phyloP scores from a whole-genome alignment of 2,888 invertebrate species.

The Epinotia bilunana region DNA sequence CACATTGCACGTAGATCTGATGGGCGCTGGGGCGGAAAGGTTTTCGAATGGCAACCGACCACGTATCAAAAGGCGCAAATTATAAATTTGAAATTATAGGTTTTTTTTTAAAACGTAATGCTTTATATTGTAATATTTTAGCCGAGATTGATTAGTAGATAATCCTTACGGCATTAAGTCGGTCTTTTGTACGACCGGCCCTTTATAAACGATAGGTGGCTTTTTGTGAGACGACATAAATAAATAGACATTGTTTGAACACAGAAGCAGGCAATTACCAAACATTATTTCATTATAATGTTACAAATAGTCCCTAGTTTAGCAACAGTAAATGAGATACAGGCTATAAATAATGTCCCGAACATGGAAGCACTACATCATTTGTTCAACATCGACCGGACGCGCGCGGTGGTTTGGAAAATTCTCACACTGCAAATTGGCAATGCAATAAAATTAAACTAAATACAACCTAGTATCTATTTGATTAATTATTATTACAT shows the following conservation, averaged over 20 bases:
- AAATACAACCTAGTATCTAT: background rate
- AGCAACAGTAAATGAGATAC: slow-evolving; percentile 28
- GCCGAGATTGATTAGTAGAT: too few species aligned
- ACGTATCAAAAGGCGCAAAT: too few species aligned
- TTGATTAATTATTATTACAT: background rate
- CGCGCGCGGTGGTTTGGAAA: slow-evolving; percentile 11
- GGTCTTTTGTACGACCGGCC: too few species aligned
- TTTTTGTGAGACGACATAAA: background rate
- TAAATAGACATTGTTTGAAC: background rate
- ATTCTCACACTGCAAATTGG: slow-evolving; percentile 10
- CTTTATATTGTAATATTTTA: too few species aligned
- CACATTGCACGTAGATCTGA: too few species aligned
- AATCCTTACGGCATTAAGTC: too few species aligned
- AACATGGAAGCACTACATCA: slow-evolving; percentile 20
- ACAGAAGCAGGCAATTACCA: slow-evolving; percentile 12
- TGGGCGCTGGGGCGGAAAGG: too few species aligned
- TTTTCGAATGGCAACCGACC: too few species aligned
- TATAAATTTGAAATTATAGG: too few species aligned
- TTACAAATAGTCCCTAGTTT: slow-evolving; percentile 12
- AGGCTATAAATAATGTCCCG: slow-evolving; percentile 20
- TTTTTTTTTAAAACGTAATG: too few species aligned
- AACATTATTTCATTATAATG: slow-evolving; percentile 18
- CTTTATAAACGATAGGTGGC: too few species aligned
- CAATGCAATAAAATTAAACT: background rate
- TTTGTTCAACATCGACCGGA: slow-evolving; percentile 25